Evolutionary conservation across 1,140 invertebrate species (phyloP).

Genomic region (Stratiolaelaps scimitus): DNA sequence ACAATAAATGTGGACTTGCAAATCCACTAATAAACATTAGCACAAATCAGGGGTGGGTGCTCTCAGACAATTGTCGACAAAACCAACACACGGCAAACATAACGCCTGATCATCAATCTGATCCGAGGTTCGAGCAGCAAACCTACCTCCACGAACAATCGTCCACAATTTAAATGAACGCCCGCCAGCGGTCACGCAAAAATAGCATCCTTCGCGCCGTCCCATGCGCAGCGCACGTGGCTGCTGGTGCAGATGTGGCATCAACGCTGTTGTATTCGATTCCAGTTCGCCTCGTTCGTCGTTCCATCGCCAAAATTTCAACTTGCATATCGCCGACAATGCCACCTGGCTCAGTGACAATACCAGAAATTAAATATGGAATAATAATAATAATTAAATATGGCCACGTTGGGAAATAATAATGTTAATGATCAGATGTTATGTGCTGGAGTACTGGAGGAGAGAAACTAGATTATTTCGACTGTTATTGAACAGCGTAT

Average conservation of each 20-base stretch:
- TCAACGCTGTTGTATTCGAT: not conserved
- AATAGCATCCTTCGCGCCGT: conserved; percentile 1
- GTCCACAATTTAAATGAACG: conserved; percentile 20
- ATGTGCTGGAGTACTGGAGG: no score
- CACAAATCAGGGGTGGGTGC: no score
- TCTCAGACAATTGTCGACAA: no score
- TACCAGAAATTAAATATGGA: no score
- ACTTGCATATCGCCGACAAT: conserved; percentile 8
- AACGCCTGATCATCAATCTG: not conserved
- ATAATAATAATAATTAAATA: no score
- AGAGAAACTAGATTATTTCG: no score
- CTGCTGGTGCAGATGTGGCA: conserved; percentile 2
- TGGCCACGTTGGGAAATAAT: no score
- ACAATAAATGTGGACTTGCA: no score
- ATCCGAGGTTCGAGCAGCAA: not conserved
- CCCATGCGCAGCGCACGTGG: not conserved
- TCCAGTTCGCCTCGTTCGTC: conserved; percentile 4
- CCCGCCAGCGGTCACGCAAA: not conserved
- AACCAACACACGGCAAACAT: not conserved
- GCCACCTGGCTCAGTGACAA: not conserved
- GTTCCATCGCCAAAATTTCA: conserved; percentile 22
- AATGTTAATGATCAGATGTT: no score
- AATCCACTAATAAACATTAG: no score
- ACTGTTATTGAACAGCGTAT: no score
- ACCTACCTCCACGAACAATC: conserved; percentile 14